Conservation (phyloP, 2,113 vertebrate species). For the Romanogobio albipinnatus region DNA sequence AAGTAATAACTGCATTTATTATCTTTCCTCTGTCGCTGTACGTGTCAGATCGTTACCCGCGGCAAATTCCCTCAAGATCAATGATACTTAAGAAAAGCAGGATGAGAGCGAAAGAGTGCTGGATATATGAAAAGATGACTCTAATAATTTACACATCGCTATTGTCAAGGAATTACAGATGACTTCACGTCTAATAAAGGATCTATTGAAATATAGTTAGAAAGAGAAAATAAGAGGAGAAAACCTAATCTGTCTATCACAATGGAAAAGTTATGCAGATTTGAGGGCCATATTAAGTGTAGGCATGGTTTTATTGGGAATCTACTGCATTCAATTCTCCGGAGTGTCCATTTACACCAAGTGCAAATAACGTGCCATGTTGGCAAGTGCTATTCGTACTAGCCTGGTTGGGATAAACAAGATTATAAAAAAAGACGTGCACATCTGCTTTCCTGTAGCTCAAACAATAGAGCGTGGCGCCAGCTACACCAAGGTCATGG, state of each 20-base stretch:
- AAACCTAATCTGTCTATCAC: not conserved
- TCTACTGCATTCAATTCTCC: not conserved
- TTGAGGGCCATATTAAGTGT: not conserved
- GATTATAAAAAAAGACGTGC: too few species aligned
- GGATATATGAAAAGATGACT: not conserved
- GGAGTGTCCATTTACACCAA: too few species aligned
- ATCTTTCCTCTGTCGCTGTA: constrained; percentile 34
- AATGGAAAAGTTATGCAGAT: not conserved
- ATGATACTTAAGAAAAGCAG: constrained; percentile 9
- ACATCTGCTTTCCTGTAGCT: too few species aligned
- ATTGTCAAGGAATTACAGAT: not conserved
- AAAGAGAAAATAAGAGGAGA: not conserved
- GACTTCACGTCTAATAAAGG: not conserved
- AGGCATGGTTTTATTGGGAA: not conserved
- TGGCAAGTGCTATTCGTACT: too few species aligned
- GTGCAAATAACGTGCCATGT: too few species aligned
- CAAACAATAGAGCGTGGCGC: too few species aligned
- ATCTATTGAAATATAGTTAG: not conserved
- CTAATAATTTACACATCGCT: not conserved
- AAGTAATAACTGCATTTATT: constrained; percentile 42
- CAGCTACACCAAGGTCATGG: too few species aligned
- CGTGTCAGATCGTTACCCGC: constrained; percentile 27
- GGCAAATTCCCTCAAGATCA: constrained; percentile 32
- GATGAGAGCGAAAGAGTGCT: constrained; percentile 27
- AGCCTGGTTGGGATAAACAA: too few species aligned